Percentiles rank a stretch among this genome's conserved stretches.
phyloP scores from a whole-genome alignment of 2,113 vertebrate genomes.

The Prinia subflava region DNA sequence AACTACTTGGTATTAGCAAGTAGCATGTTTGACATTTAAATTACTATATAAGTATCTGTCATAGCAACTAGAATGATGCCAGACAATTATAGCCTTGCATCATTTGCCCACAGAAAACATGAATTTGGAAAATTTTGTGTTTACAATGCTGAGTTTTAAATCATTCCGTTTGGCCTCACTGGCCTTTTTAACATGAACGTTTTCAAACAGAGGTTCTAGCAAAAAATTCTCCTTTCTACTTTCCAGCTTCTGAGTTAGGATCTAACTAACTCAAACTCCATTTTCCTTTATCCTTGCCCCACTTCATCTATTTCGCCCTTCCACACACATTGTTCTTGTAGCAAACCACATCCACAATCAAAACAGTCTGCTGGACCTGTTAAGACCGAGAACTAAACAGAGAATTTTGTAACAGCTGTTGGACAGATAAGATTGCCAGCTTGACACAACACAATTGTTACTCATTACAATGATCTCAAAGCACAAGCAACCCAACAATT shows the following conservation, averaged over 20 bases:
- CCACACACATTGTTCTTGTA: neutral
- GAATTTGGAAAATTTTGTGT: neutral
- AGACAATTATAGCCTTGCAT: neutral
- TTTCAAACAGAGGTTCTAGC: neutral
- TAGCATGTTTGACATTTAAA: neutral
- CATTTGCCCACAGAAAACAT: neutral
- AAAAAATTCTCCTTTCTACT: neutral
- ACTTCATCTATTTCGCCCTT: neutral
- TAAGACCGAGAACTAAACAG: neutral
- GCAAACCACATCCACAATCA: neutral
- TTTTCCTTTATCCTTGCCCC: neutral
- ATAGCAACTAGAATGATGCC: neutral
- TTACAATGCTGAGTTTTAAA: neutral
- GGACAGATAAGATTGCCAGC: neutral
- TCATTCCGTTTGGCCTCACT: neutral
- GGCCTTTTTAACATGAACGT: neutral
- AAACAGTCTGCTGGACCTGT: neutral
- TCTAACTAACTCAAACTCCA: neutral
- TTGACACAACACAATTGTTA: neutral
- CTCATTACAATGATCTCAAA: neutral
- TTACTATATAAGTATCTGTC: neutral
- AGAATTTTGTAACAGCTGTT: neutral
- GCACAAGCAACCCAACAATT: neutral
- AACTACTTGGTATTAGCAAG: neutral
- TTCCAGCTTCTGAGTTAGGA: neutral